A percentile compares a stretch with the other conserved stretches of the same genome.
phyloP scores from a whole-genome alignment of 2,888 invertebrate species.

The Scrobipalpa costella region DNA sequence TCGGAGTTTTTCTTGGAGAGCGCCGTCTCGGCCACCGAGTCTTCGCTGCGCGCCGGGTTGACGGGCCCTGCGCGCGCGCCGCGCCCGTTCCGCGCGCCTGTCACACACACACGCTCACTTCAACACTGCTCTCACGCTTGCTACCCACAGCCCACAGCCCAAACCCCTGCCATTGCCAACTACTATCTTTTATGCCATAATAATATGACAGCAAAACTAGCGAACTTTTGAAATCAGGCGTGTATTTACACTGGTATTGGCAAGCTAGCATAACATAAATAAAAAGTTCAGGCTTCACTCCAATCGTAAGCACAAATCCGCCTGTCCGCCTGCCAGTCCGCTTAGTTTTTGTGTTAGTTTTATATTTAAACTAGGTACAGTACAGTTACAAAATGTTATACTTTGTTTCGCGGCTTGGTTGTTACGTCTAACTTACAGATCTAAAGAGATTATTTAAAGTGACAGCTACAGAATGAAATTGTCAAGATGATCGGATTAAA shows the following conservation, averaged over 20 bases:
- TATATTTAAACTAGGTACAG: not conserved
- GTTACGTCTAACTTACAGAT: not conserved
- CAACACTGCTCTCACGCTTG: constrained; percentile 49
- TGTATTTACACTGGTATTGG: constrained; percentile 17
- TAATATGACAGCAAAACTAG: not conserved
- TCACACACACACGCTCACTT: constrained; percentile 74
- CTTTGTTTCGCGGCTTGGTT: not conserved
- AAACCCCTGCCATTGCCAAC: not conserved
- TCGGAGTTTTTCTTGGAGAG: constrained; percentile 91
- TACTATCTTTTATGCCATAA: not conserved
- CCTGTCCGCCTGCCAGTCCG: constrained; percentile 52
- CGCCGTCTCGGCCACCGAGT: constrained; percentile 90
- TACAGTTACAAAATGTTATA: not conserved
- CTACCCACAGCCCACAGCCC: constrained; percentile 22
- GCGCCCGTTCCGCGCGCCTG: constrained; percentile 73
- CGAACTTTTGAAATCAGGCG: not conserved
- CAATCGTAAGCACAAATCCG: constrained; percentile 44
- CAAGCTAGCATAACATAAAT: constrained; percentile 18
- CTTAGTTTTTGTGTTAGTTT: constrained; percentile 37
- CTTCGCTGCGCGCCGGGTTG: constrained; percentile 90
- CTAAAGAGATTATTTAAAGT: not conserved
- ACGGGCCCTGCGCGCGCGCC: constrained; percentile 64
- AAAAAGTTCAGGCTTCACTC: constrained; percentile 37
- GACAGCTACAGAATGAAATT: not conserved
- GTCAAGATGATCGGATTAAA: constrained; percentile 31